Evolutionary conservation across 2,888 invertebrate species (phyloP).

Genomic region (Nematopogon swammerdamellus): DNA sequence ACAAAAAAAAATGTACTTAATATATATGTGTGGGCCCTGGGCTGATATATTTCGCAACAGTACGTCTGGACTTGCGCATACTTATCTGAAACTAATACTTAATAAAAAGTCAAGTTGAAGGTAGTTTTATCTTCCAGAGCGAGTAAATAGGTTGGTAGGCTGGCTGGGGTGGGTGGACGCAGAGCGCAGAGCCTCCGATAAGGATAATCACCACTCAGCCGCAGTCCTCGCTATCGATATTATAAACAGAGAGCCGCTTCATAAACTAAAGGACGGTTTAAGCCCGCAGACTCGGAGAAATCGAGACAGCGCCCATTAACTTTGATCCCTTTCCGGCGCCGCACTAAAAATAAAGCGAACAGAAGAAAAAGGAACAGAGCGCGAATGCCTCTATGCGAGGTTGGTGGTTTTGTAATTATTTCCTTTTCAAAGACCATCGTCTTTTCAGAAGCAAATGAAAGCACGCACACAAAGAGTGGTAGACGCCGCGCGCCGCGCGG

Average conservation of each 20-base stretch:
- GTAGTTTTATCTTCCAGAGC: too few relatives aligned
- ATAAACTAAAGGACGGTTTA: not conserved
- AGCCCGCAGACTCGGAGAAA: not conserved
- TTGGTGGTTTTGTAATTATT: constrained; percentile 4
- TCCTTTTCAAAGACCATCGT: constrained; percentile 2
- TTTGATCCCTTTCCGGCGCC: constrained; percentile 2
- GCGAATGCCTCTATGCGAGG: not conserved
- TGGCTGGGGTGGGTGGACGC: too few relatives aligned
- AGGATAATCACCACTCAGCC: not conserved
- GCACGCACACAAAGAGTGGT: constrained; percentile 1
- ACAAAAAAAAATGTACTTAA: too few relatives aligned
- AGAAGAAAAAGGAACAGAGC: constrained; percentile 1
- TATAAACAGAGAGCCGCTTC: not conserved
- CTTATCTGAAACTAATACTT: too few relatives aligned
- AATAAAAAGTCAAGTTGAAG: too few relatives aligned
- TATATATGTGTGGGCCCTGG: too few relatives aligned
- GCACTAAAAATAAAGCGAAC: constrained; percentile 1
- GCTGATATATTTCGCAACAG: too few relatives aligned
- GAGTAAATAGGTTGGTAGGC: too few relatives aligned
- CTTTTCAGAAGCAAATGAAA: constrained; percentile 3
- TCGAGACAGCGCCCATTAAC: constrained; percentile 1
- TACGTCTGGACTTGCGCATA: too few relatives aligned
- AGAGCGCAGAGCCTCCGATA: too few relatives aligned
- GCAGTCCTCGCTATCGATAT: not conserved
- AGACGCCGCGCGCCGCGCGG: not conserved